These are phyloP conservation scores for Melanostoma scalare DNA, from an alignment of 2,888 invertebrate genomes.

Conservation along the genomic window DNA sequence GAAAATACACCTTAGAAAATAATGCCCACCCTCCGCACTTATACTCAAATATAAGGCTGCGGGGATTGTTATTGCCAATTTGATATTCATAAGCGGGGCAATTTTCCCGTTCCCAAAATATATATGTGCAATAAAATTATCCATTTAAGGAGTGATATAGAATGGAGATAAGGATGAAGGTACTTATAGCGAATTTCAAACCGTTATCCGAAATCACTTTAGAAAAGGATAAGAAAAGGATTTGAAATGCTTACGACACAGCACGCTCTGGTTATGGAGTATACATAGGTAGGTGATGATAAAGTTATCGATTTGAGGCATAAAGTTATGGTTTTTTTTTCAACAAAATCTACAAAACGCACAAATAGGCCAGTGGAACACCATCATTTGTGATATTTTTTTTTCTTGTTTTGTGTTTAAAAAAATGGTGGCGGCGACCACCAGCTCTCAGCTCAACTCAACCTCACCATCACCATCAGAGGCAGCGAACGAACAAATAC, in stretches of 20 bases:
- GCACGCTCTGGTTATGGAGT: constrained; percentile 10
- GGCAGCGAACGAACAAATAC: constrained; percentile 45
- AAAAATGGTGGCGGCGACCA: constrained; percentile 18
- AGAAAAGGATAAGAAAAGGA: constrained; percentile 34
- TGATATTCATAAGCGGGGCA: constrained; percentile 69
- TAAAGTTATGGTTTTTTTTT: constrained; percentile 43
- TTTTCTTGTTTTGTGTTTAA: constrained; percentile 50
- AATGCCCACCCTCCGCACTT: constrained; percentile 11
- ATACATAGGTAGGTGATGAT: not conserved
- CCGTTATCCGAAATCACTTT: constrained; percentile 59
- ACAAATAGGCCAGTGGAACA: constrained; percentile 63
- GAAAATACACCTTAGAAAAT: constrained; percentile 41
- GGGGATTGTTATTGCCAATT: constrained; percentile 68
- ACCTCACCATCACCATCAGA: not conserved
- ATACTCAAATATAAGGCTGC: constrained; percentile 34
- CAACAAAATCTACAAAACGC: constrained; percentile 33
- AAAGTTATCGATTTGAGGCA: constrained; percentile 45
- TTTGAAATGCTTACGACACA: constrained; percentile 40
- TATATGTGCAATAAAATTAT: constrained; percentile 61
- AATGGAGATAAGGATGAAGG: constrained; percentile 36
- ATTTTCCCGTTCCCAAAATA: constrained; percentile 37
- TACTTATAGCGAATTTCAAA: constrained; percentile 39
- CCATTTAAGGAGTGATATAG: constrained; percentile 38
- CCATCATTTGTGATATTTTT: constrained; percentile 10
- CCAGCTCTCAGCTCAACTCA: not conserved